Evolutionary conservation across 2,797 vertebrate species (phyloP), one percentile per base, ranked within the genome.

Genomic region (Nasua narica): DNA sequence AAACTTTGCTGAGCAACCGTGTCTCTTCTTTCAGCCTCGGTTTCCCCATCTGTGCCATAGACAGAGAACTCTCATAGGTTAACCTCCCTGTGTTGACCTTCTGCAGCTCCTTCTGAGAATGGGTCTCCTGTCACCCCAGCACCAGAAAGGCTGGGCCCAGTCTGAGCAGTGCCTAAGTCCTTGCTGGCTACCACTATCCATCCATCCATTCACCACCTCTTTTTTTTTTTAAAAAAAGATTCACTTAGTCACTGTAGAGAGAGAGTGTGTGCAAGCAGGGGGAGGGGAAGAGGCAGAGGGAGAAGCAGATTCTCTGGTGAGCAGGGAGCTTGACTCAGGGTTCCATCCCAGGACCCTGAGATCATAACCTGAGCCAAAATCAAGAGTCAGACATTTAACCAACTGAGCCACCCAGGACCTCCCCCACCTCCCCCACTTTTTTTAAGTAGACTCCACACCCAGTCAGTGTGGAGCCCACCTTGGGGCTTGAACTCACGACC

Each of bases 1-100:
- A 14, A 40, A 2, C n/a, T 7, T 46, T 35, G 35, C 60, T 48
- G 65, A 29, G 18, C 15, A 10, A 32, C 56, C 10, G 0, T 0
- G 9, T 43, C n/a, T 3, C 74, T 94, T 35, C 37, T 40, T 43
- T 65, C 19, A 19, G 92, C 67, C 79, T 83, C 43, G 37, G 90
- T 85, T 78, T 94, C 69, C 84, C 67, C 27, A 14, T 90, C 48
- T 40, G 13, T 65, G 35, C 69, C 27, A 54, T 67, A 25, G 60
- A 4, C 11, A 37, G 29, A 77, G 46, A 62, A 16, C 4, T 16
- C 46, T n/a, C 40, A 25, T 11, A 11, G 29, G 21, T 56, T 18
- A 52, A 13, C 19, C 19, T 76, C 21, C 21, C 48, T 4, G n/a
- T 35, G 92, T 52, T 3, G 6, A 2, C 1, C 7, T 35, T 60